A percentile compares a stretch with the other conserved stretches of the same genome.
These are phyloP conservation scores for Rhinolophus ferrumequinum DNA, from an alignment of 2,113 vertebrate genomes.

Conservation along the genomic window DNA sequence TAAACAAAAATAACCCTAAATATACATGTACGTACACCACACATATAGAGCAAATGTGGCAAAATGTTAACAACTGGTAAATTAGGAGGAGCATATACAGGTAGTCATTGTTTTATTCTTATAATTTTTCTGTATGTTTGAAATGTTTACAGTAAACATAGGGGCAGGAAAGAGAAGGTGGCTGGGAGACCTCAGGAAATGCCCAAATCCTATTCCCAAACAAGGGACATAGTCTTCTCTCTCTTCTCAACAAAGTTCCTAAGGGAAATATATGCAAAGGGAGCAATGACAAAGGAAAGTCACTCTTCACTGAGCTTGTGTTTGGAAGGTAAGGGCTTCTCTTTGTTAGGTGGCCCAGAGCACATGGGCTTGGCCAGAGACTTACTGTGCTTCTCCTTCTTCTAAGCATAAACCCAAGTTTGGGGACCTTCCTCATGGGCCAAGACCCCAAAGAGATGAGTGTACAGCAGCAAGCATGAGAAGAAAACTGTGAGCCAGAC, in stretches of 20 bases:
- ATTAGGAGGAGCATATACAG: neutral
- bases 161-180: neutral
- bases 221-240: neutral
- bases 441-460: neutral
- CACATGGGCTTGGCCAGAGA: neutral
- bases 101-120: neutral
- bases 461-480: neutral
- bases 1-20: neutral
- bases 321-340: neutral
- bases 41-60: neutral
- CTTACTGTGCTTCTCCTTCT: neutral
- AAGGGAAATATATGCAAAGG: neutral
- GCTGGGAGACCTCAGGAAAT: neutral
- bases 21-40: neutral
- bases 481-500: neutral
- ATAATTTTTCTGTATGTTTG: constrained; percentile 1
- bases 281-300: neutral
- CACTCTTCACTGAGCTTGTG: neutral
- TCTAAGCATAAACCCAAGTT: neutral
- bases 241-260: neutral
- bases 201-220: neutral
- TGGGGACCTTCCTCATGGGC: neutral
- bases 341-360: neutral
- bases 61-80: neutral
- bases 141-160: neutral